Base-by-base conservation (phyloP, 2,797 vertebrate genomes). In the Protosalanx chinensis region DNA sequence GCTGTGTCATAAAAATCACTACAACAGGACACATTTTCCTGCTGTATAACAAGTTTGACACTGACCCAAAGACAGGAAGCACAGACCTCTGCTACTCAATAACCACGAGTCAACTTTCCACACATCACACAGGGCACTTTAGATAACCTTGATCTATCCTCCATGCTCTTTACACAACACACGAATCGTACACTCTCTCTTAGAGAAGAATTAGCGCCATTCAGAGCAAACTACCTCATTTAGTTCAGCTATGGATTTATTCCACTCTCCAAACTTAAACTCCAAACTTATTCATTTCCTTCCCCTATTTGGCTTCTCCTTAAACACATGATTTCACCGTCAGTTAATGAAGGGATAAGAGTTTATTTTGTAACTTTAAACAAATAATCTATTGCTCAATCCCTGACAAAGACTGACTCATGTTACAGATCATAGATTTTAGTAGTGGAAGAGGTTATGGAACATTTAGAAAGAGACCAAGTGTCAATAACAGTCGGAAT, bases 11-110 rank as follows among this genome's bases (percentile, higher is more conserved):
- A 20, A 30, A 27, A 60, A 71, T 72, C 66, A 63, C 20, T 56
- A 70, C 32, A 69, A 60, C 27, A 29, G 63, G 16, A 35, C 35
- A 15, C 32, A 41, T 72, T 64, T 46, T 35, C 35, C 35, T 81
- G 66, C 66, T 74, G 59, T 35, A 37, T 71, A 64, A 79, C 72
- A 72, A 41, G 3, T 49, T 41, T 5, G 33, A 33, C 27, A 72
- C 37, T 46, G 13, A 51, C 12, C 5, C 20, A 70, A 30, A 57
- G 29, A 49, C 62, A 58, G 37, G 46, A 65, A 53, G 58, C 29
- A 64, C 1, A 10, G 53, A 66, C 61, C 27, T 64, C 20, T 68
- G 18, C 57, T 29, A 63, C 32, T 67, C 67, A 37, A 71, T 72
- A 71, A 64, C 60, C 7, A 6, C 49, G 56, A 1, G 27, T 46